These are phyloP conservation scores for Muscina levida DNA, from an alignment of 2,888 invertebrate species.

Conservation along the genomic window DNA sequence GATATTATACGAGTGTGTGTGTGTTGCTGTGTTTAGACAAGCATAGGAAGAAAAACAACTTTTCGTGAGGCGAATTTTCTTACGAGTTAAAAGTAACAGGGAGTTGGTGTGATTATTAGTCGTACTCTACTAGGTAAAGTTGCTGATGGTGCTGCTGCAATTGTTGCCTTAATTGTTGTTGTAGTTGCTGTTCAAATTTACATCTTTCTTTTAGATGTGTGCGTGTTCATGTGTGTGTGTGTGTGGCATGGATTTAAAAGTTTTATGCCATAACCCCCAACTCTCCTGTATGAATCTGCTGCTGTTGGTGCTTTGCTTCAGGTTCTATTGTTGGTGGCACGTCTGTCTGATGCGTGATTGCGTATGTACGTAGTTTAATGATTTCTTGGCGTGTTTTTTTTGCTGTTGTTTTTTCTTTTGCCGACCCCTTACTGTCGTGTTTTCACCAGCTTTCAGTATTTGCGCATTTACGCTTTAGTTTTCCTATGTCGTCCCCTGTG, in stretches of 20 bases:
- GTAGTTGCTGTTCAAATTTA: conserved; percentile 8
- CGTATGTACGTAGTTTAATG: conserved; percentile 3
- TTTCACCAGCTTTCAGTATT: conserved; percentile 40
- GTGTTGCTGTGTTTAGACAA: neutral
- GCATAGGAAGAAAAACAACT: conserved; percentile 41
- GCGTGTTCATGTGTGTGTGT: neutral
- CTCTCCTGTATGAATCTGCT: neutral
- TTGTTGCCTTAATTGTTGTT: conserved; percentile 2
- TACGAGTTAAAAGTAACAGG: no score
- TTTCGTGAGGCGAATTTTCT: no score
- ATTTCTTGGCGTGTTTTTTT: conserved; percentile 18
- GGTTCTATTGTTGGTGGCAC: neutral
- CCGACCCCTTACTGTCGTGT: neutral
- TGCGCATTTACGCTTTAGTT: conserved; percentile 60
- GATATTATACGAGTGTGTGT: neutral
- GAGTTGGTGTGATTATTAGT: neutral
- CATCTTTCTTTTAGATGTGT: neutral
- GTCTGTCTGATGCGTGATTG: no score
- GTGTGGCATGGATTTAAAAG: no score
- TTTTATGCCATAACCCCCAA: no score
- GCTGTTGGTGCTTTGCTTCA: neutral
- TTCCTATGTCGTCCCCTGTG: no score
- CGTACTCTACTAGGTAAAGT: conserved; percentile 1
- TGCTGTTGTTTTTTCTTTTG: conserved; percentile 3
- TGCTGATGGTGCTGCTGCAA: conserved; percentile 6